Base-by-base conservation (phyloP, 2,888 invertebrate genomes). In the Pseudoips prasinana region DNA sequence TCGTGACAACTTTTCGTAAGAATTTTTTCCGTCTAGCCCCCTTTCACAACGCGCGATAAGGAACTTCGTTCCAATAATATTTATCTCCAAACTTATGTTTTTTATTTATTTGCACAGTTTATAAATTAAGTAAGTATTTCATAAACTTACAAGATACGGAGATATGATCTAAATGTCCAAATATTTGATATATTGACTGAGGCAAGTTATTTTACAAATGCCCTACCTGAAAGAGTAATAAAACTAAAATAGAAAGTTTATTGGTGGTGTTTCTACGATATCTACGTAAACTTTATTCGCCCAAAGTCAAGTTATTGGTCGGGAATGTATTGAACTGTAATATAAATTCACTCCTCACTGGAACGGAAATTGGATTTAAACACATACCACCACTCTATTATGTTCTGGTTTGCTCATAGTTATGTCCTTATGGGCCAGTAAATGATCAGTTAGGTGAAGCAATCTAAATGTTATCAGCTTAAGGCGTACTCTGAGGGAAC, bases 171-270 rank as follows among this genome's bases (percentile, higher is more conserved):
- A 26, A 25, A 22, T 25, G 46, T 39, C 40, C 24, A 31, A 35
- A 37, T 25, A 25, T 33, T 35, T 51, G 56, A 57, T 43, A 48
- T 49, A 49, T 45, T 36, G 48, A 41, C 39, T 39, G 5, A 28
- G 39, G 44, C 36, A 39, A 52, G 47, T 54, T 54, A 52, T 55
- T 58, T 58, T 56, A 56, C 55, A 58, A 51, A 59, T 60, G 52
- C 47, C 41, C 50, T 53, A 59, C 60, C 57, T 44, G 63, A 30
- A 38, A 23, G 34, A 39, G 57, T 51, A 59, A 64, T 70, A 70
- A 70, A 70, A 70, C 63, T 66, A 59, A 68, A 70, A 68, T 68
- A 63, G 65, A 62, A 67, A 65, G 63, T 70, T 70, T 68, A 66
- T 62, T 55, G 64, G 51, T 51, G 47, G 53, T 57, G 52, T 57